A percentile compares a stretch with the other conserved stretches of the same genome.
phyloP scores from a whole-genome alignment of 2,113 vertebrate species.

The Pseudorasbora parva region DNA sequence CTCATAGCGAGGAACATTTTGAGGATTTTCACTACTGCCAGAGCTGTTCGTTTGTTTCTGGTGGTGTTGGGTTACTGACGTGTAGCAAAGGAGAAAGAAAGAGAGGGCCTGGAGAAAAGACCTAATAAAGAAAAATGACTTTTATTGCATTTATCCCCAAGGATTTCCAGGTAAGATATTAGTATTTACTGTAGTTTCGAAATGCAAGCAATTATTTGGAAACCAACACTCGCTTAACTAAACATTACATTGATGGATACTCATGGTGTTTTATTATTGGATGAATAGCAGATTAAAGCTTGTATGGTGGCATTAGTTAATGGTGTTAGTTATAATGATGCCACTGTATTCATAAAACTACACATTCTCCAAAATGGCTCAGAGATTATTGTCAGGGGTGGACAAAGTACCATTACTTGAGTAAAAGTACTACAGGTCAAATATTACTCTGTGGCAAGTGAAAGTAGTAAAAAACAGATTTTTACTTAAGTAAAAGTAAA shows the following conservation, averaged over 20 bases:
- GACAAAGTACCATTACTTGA: no score
- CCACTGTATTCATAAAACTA: conserved; percentile 80
- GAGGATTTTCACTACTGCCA: conserved; percentile 19
- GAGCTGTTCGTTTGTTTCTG: conserved; percentile 42
- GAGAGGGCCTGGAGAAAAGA: conserved; percentile 50
- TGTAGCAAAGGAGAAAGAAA: conserved; percentile 3
- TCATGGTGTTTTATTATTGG: conserved; percentile 47
- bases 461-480: no score
- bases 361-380: conserved; percentile 78
- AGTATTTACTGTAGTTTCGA: conserved; percentile 4
- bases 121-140: conserved; percentile 16
- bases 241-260: conserved; percentile 55
- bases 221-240: not conserved
- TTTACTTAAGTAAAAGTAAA: no score
- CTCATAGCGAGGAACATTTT: conserved; percentile 29
- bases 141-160: conserved; percentile 33
- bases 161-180: conserved; percentile 24
- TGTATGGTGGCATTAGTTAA: conserved; percentile 71
- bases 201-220: conserved; percentile 23
- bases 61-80: conserved; percentile 44
- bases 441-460: no score
- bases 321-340: conserved; percentile 73
- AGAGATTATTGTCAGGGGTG: conserved; percentile 66
- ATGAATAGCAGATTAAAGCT: conserved; percentile 67
- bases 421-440: no score